Evolutionary conservation across 2,113 vertebrate genomes (phyloP).

Genomic region (Oreochromis aureus): DNA sequence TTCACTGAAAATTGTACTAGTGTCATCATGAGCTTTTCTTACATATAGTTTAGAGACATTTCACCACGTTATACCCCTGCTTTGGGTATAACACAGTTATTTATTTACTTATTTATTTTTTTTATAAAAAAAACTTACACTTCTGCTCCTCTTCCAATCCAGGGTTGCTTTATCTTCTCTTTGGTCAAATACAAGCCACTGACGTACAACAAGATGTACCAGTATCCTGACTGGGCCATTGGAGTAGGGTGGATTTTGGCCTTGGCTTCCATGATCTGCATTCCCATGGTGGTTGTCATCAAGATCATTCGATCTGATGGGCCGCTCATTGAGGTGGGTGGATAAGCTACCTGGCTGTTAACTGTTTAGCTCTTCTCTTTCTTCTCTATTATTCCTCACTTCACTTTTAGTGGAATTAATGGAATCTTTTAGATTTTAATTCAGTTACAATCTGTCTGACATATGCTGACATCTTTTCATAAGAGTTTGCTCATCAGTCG

Average conservation of each 20-base stretch:
- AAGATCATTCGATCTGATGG: constrained; percentile 91
- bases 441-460: neutral
- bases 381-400: neutral
- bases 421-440: neutral
- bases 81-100: neutral
- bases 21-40: neutral
- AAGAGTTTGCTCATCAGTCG: neutral
- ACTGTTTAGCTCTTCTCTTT: neutral
- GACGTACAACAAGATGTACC: constrained; percentile 96
- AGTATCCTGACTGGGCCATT: constrained; percentile 91
- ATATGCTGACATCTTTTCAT: neutral
- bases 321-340: constrained; percentile 88
- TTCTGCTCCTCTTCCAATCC: neutral
- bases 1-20: neutral
- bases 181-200: constrained; percentile 93
- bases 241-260: constrained; percentile 93
- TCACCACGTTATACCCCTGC: neutral
- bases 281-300: constrained; percentile 91
- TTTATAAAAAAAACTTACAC: neutral
- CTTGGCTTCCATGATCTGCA: constrained; percentile 92
- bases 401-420: neutral
- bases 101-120: neutral
- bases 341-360: neutral
- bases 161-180: constrained; percentile 97
- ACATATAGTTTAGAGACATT: neutral